phyloP scores from a whole-genome alignment of 2,113 vertebrate species.

The Apteryx owenii region DNA sequence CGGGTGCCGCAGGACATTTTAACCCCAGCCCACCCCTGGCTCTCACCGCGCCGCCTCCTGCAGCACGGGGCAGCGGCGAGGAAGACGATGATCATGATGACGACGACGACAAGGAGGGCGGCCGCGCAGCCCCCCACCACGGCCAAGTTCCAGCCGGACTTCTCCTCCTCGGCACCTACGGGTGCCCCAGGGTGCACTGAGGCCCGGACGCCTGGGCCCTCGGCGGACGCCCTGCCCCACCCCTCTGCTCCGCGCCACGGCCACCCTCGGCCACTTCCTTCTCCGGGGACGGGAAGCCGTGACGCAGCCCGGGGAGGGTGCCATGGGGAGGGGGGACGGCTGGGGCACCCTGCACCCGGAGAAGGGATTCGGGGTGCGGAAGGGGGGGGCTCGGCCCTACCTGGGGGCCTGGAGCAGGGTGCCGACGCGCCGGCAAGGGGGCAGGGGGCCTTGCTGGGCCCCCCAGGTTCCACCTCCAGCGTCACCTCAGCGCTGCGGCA shows the following conservation, averaged over 20 bases:
- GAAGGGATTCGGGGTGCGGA: too few species aligned
- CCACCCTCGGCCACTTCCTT: not conserved
- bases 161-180: not conserved
- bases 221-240: too few species aligned
- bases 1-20: not conserved
- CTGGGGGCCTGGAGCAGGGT: too few species aligned
- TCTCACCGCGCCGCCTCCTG: not conserved
- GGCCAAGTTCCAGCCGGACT: not conserved
- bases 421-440: too few species aligned
- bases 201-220: too few species aligned
- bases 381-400: too few species aligned
- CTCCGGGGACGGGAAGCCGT: not conserved
- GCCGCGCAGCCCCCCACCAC: not conserved
- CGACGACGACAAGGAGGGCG: not conserved
- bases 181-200: not conserved
- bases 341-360: too few species aligned
- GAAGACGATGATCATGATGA: not conserved
- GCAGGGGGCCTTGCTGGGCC: too few species aligned
- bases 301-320: not conserved
- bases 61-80: not conserved
- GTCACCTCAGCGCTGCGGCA: not conserved
- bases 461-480: not conserved
- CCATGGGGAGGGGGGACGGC: too few species aligned
- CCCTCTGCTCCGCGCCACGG: too few species aligned
- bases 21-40: not conserved